A percentile compares a stretch with the other conserved stretches of the same genome.
Evolutionary conservation across 2,888 invertebrate species (phyloP).

Genomic region (Pyralis farinalis): DNA sequence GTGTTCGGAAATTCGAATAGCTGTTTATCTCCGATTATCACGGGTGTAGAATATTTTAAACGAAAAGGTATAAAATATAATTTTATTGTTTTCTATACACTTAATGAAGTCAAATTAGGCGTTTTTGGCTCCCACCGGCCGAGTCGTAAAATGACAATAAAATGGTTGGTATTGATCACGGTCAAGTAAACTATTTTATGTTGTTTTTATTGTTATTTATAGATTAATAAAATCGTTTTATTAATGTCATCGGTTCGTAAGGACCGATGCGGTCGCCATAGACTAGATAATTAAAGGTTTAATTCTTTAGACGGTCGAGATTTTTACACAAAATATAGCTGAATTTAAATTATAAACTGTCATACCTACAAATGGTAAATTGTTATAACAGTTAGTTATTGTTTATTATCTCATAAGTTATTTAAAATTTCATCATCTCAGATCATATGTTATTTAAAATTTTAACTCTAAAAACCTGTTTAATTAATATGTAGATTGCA

Average conservation of each 20-base stretch:
- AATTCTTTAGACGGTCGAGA: constrained; percentile 1
- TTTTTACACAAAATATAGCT: neutral
- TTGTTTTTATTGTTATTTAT: constrained; percentile 78
- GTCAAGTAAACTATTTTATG: constrained; percentile 74
- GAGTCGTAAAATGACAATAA: constrained; percentile 68
- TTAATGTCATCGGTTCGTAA: constrained; percentile 63
- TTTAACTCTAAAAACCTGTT: neutral
- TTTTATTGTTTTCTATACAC: constrained; percentile 66
- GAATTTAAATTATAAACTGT: no score
- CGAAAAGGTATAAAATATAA: constrained; percentile 52
- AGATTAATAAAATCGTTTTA: constrained; percentile 67
- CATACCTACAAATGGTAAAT: constrained; percentile 3
- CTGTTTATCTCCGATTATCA: constrained; percentile 10
- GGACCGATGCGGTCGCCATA: constrained; percentile 31
- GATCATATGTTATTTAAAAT: no score
- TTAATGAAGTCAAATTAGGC: constrained; percentile 74
- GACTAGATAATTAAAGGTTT: constrained; percentile 22
- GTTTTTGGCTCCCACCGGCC: constrained; percentile 66
- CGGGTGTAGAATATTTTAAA: constrained; percentile 25
- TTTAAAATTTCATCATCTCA: no score
- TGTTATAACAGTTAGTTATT: constrained; percentile 6
- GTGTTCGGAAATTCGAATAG: no score
- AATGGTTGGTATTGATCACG: constrained; percentile 68
- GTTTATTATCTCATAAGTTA: neutral
- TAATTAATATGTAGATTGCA: neutral